A percentile compares a stretch with the other conserved stretches of the same genome.
Evolutionary conservation across 2,113 vertebrate species (phyloP).

Genomic region (Tichodroma muraria): DNA sequence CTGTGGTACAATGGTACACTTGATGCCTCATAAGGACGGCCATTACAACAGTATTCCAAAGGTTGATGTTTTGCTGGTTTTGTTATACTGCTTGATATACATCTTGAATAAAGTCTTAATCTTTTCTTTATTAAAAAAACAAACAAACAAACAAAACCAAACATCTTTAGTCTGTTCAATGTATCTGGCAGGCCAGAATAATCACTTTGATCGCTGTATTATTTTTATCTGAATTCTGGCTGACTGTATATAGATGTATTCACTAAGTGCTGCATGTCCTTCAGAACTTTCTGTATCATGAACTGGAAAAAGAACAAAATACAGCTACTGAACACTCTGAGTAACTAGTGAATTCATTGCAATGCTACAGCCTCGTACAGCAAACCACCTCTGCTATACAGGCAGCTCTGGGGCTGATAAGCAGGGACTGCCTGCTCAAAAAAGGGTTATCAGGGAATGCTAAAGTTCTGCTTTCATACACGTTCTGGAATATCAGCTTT

Average conservation of each 20-base stretch:
- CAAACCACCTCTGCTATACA: neutral
- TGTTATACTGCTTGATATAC: constrained; percentile 66
- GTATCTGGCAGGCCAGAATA: constrained; percentile 67
- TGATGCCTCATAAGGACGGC: neutral
- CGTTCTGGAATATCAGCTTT: neutral
- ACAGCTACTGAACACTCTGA: constrained; percentile 55
- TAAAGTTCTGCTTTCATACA: neutral
- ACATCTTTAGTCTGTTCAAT: constrained; percentile 34
- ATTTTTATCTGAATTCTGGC: constrained; percentile 57
- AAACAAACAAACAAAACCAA: neutral
- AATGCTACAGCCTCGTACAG: neutral
- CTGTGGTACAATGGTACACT: constrained; percentile 1
- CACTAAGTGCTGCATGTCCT: constrained; percentile 65
- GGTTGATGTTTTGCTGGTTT: constrained; percentile 64
- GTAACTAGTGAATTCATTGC: constrained; percentile 37
- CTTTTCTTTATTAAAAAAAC: constrained; percentile 60
- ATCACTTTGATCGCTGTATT: constrained; percentile 25
- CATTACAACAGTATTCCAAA: constrained; percentile 61
- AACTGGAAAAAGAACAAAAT: constrained; percentile 58
- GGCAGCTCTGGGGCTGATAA: neutral
- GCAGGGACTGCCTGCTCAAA: neutral
- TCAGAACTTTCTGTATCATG: constrained; percentile 46
- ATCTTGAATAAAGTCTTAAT: constrained; percentile 78
- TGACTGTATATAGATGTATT: constrained; percentile 57
- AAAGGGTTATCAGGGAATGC: neutral